These are phyloP conservation scores for Drosophila micromelanica DNA, from an alignment of 1,140 invertebrate genomes.

Conservation along the genomic window DNA sequence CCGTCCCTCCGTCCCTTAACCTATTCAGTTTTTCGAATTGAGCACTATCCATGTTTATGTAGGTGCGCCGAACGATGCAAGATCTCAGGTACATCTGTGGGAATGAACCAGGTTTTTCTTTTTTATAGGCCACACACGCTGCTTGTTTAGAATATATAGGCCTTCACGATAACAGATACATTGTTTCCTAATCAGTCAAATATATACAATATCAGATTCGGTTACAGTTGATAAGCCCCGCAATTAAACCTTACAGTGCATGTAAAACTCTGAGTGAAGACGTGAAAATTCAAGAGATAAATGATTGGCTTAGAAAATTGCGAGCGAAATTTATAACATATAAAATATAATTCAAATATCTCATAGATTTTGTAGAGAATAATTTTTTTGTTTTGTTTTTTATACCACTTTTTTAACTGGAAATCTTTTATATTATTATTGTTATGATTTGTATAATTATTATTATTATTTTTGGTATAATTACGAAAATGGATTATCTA, in stretches of 20 bases:
- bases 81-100: conserved; percentile 7
- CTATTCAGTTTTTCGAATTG: conserved; percentile 46
- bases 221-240: conserved; percentile 6
- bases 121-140: conserved; percentile 21
- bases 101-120: neutral
- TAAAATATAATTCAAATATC: no score
- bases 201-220: neutral
- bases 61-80: conserved; percentile 1
- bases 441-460: no score
- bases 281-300: neutral
- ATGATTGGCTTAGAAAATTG: neutral
- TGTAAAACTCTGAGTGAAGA: neutral
- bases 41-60: conserved; percentile 50
- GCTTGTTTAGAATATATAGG: conserved; percentile 1
- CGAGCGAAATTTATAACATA: no score
- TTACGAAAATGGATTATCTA: no score
- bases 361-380: no score
- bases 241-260: neutral
- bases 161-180: conserved; percentile 17
- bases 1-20: conserved; percentile 18
- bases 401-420: no score
- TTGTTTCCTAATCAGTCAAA: conserved; percentile 2
- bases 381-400: no score
- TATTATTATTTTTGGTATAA: no score
- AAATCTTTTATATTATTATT: no score